Conservation (phyloP, 1,140 invertebrate genomes). For the Mycetomoellerius zeteki region DNA sequence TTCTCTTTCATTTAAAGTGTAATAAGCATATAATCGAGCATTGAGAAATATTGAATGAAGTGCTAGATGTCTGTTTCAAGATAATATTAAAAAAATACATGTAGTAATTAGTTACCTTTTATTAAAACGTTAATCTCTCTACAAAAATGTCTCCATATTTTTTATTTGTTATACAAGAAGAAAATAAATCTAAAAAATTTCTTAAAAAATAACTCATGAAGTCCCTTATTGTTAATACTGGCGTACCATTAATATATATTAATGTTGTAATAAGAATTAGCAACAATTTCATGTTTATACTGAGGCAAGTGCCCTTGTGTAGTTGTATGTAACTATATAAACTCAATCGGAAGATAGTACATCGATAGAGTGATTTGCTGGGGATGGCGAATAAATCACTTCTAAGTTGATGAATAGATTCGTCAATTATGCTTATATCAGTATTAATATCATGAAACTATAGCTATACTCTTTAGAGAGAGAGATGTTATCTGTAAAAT, state of each 20-base stretch:
- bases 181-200: conserved; percentile 11
- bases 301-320: not conserved
- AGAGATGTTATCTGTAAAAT: not conserved
- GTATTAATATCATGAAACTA: not conserved
- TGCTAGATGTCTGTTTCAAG: not conserved
- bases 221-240: not conserved
- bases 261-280: not conserved
- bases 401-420: conserved; percentile 21
- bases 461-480: no score
- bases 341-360: conserved; percentile 3
- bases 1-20: not conserved
- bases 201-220: not conserved
- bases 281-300: not conserved
- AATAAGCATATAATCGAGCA: not conserved
- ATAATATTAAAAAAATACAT: conserved; percentile 1
- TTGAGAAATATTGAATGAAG: not conserved
- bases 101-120: not conserved
- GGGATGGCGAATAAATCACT: not conserved
- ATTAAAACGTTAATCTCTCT: not conserved
- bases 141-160: conserved; percentile 11
- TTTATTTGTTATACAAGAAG: not conserved
- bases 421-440: conserved; percentile 7
- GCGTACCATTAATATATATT: not conserved
- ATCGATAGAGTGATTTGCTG: not conserved
- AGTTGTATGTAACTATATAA: not conserved